These are phyloP conservation scores for Coregonus ussuriensis DNA, from an alignment of 2,797 vertebrate species.

Conservation along the genomic window DNA sequence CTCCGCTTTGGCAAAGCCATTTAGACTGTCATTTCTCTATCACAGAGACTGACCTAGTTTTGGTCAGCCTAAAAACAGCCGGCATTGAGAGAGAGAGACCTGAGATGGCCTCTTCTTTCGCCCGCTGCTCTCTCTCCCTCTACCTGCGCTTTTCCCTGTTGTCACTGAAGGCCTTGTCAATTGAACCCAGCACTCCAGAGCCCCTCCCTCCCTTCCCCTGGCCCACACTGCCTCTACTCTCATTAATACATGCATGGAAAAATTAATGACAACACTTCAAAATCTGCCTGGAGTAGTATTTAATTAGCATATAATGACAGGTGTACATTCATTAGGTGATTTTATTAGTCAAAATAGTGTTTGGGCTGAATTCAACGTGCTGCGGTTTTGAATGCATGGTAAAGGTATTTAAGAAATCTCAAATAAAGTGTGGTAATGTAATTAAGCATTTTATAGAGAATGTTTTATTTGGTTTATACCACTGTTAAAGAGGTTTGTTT, in stretches of 20 bases:
- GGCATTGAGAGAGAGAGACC: neutral
- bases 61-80: constrained; percentile 12
- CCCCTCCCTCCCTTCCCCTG: neutral
- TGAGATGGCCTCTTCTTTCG: neutral
- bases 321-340: constrained; percentile 46
- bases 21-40: constrained; percentile 33
- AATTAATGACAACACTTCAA: constrained; percentile 60
- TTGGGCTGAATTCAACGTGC: constrained; percentile 18
- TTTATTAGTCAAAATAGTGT: constrained; percentile 33
- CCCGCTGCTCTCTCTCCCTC: neutral
- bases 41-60: constrained; percentile 47
- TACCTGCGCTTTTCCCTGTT: constrained; percentile 14
- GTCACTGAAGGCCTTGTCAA: constrained; percentile 10
- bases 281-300: constrained; percentile 54
- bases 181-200: constrained; percentile 5
- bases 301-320: constrained; percentile 58
- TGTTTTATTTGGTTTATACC: constrained; percentile 4
- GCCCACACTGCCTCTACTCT: constrained; percentile 26
- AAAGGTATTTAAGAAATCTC: neutral
- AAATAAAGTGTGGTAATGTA: neutral
- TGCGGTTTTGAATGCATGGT: constrained; percentile 10
- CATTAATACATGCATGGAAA: constrained; percentile 52
- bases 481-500: neutral
- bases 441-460: neutral
- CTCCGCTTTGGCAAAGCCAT: constrained; percentile 23